Evolutionary conservation across 2,797 vertebrate genomes (phyloP).

Genomic region (Protonibea diacanthus): DNA sequence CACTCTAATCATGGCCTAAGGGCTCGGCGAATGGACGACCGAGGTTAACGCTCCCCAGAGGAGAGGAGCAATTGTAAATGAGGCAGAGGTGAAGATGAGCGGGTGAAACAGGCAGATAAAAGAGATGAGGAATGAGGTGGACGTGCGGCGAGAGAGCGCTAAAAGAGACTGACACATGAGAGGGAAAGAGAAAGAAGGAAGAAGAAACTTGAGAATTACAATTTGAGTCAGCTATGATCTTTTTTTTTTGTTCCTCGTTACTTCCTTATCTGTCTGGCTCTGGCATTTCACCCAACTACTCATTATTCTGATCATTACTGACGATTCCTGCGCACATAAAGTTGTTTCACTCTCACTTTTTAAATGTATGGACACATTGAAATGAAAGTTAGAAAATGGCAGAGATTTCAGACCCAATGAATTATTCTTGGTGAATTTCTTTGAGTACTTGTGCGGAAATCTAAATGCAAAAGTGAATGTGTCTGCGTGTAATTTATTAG

Average conservation of each 20-base stretch:
- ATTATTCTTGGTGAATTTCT: not conserved
- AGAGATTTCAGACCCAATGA: slow-evolving; percentile 1
- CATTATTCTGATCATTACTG: slow-evolving; percentile 69
- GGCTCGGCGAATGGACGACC: slow-evolving; percentile 61
- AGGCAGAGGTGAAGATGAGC: slow-evolving; percentile 79
- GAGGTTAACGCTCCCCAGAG: slow-evolving; percentile 77
- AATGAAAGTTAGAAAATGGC: slow-evolving; percentile 5
- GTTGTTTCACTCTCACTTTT: slow-evolving; percentile 31
- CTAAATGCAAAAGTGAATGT: not conserved
- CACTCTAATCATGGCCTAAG: slow-evolving; percentile 75
- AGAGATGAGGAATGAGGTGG: slow-evolving; percentile 64
- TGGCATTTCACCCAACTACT: slow-evolving; percentile 63
- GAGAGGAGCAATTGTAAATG: slow-evolving; percentile 76
- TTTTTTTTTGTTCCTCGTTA: slow-evolving; percentile 30
- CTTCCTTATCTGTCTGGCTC: slow-evolving; percentile 52
- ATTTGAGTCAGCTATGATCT: slow-evolving; percentile 66
- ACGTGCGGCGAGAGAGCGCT: slow-evolving; percentile 62
- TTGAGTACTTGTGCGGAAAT: not conserved
- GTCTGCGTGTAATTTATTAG: no score
- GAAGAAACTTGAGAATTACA: slow-evolving; percentile 58
- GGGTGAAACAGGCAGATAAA: slow-evolving; percentile 78
- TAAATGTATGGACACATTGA: slow-evolving; percentile 24
- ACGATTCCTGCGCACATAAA: slow-evolving; percentile 32
- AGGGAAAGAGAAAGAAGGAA: slow-evolving; percentile 34
- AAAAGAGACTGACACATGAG: slow-evolving; percentile 73